Evolutionary conservation across 2,888 invertebrate genomes (phyloP).

Genomic region (Lamproptera curius): DNA sequence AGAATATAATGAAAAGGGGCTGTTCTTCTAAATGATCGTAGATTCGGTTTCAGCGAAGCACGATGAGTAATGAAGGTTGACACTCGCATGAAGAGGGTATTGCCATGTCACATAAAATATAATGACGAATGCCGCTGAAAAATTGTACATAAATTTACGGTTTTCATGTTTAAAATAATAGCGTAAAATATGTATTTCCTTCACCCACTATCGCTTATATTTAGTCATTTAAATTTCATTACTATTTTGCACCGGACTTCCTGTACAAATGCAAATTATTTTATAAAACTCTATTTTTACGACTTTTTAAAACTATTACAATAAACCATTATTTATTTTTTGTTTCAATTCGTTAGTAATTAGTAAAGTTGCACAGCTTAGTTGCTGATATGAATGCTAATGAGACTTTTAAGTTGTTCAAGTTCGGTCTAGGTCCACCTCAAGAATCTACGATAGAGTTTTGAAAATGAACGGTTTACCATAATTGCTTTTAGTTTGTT

Average conservation of each 20-base stretch:
- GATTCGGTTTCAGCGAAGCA: conserved; percentile 66
- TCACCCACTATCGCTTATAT: no score
- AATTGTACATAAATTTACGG: no score
- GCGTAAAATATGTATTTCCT: no score
- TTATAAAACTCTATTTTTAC: no score
- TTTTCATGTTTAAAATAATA: no score
- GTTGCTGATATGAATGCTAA: conserved; percentile 54
- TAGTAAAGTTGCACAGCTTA: conserved; percentile 53
- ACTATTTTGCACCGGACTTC: no score
- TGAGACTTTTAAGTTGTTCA: conserved; percentile 35
- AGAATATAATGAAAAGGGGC: conserved; percentile 29
- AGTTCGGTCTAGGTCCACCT: conserved; percentile 20
- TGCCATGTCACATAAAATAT: conserved; percentile 69
- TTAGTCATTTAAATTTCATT: no score
- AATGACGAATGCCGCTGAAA: conserved; percentile 70
- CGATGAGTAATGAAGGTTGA: conserved; percentile 71
- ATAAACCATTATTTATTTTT: conserved; percentile 4
- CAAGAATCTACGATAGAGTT: conserved; percentile 17
- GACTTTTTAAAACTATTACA: no score
- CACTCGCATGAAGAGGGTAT: conserved; percentile 73
- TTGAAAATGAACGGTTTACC: conserved; percentile 20
- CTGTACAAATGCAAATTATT: no score
- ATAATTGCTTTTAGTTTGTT: conserved; percentile 15
- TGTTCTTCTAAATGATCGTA: conserved; percentile 46
- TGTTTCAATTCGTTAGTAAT: conserved; percentile 38